Base-by-base conservation (phyloP, 1,140 invertebrate genomes). In the Cyclina sinensis region DNA sequence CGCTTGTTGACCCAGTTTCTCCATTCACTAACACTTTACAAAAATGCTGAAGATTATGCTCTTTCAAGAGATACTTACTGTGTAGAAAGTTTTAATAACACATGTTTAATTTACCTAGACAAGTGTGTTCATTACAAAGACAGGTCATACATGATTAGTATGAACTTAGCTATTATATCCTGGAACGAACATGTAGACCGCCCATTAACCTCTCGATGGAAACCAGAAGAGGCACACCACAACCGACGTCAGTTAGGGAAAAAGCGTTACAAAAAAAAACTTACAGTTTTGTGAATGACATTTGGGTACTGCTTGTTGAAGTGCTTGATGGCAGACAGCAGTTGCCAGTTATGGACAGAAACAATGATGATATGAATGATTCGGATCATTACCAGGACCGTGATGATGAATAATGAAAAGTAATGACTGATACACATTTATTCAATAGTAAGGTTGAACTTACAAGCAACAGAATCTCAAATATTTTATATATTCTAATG, bases 51-150 rank as follows among this genome's bases (percentile, higher is more conserved):
- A 18, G 51, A 54, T 54, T 54, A 54, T 18, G 51, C 51, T n/a
- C 51, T 54, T 54, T 54, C 51, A 54, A 54, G 21, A 54, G 57
- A 62, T 62, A 62, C 57, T 7, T 62, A 62, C 30, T 62, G 21
- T 62, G 57, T 62, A 18, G 57, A 68, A 68, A 68, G 65, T 68
- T 68, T 68, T 30, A 68, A 68, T 30, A 68, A 68, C 11, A 27
- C 65, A 18, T 68, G 65, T 68, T 68, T 68, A 68, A 30, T 68
- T n/a, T 68, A 68, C 27, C n/a, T 68, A 27, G 27, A 62, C 57
- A 62, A 62, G 30, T 18, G 9, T 62, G 21, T 62, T 24, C 57
- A 62, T 62, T 62, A 62, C 21, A 62, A 62, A 62, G 57, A 62
- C 21, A 62, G 18, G 21, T 62, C 57, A 7, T 62, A 62, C 57